These are phyloP conservation scores for Clarias gariepinus DNA, from an alignment of 2,113 vertebrate species.

Conservation along the genomic window DNA sequence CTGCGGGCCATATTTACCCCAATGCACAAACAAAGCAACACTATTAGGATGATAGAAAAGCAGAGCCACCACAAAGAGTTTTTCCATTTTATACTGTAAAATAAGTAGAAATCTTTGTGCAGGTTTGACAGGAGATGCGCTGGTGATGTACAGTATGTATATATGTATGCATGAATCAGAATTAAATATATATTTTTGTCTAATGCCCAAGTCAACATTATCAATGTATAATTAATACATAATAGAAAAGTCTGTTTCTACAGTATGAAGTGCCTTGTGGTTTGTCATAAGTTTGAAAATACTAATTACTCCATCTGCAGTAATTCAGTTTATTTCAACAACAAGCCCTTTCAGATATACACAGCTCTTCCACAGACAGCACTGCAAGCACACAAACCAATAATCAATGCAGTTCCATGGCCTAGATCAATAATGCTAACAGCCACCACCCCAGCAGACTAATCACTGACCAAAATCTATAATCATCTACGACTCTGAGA, in stretches of 20 bases:
- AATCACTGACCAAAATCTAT: background rate
- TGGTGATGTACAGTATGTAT: background rate
- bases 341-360: constrained; percentile 11
- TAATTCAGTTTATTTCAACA: constrained; percentile 26
- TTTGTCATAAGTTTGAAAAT: constrained; percentile 10
- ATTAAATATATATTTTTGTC: background rate
- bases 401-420: constrained; percentile 19
- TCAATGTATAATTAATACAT: background rate
- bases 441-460: constrained; percentile 22
- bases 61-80: background rate
- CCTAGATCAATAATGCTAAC: constrained; percentile 36
- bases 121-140: background rate
- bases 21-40: background rate
- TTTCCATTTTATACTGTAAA: background rate
- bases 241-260: background rate
- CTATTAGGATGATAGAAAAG: background rate
- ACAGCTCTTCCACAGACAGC: constrained; percentile 16
- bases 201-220: background rate
- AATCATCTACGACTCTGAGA: background rate
- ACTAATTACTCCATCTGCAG: constrained; percentile 19
- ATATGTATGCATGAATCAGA: background rate
- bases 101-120: background rate
- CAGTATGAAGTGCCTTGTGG: background rate
- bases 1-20: background rate
- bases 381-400: constrained; percentile 25